These are phyloP conservation scores for Kryptolebias marmoratus DNA, from an alignment of 2,113 vertebrate genomes.

Conservation along the genomic window DNA sequence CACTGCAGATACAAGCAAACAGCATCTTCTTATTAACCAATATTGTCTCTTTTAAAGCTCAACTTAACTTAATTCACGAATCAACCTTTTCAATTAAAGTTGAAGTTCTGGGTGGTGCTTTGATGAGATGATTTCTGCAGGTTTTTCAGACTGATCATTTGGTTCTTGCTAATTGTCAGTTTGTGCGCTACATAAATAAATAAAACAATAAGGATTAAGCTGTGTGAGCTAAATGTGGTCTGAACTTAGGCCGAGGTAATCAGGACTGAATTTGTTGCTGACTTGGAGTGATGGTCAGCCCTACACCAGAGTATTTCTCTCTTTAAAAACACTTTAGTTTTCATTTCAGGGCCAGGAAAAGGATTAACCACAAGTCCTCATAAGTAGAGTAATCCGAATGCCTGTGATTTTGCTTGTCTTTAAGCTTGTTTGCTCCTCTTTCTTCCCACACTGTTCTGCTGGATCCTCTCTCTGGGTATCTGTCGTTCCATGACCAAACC, in stretches of 20 bases:
- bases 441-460: constrained; percentile 52
- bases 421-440: neutral
- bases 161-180: no score
- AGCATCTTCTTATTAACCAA: no score
- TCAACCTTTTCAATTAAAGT: no score
- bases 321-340: neutral
- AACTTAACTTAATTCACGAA: no score
- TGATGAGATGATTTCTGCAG: no score
- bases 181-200: neutral
- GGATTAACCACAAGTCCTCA: neutral
- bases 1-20: no score
- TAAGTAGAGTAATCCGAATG: neutral
- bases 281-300: neutral
- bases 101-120: no score
- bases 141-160: no score
- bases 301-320: no score
- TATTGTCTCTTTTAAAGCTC: no score
- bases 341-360: neutral
- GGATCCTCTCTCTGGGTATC: constrained; percentile 33
- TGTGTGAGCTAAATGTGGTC: neutral
- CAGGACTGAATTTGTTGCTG: no score
- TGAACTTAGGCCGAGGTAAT: neutral
- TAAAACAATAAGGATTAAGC: neutral
- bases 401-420: constrained; percentile 33
- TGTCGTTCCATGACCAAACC: constrained; percentile 17